Evolutionary conservation across 2,888 invertebrate genomes (phyloP), one percentile per base, ranked within the genome.

Genomic region (Xylota segnis): DNA sequence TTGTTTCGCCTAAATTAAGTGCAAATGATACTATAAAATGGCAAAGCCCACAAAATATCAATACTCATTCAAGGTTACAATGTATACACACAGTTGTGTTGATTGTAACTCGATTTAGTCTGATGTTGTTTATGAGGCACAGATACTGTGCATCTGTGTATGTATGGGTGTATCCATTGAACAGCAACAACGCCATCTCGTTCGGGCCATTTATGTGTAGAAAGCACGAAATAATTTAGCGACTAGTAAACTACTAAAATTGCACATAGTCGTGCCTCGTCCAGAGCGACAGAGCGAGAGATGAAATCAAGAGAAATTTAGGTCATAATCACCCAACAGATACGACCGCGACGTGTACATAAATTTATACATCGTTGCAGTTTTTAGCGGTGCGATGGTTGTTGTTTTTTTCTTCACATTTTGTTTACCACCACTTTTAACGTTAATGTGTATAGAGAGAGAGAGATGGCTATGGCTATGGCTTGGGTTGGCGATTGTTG

Each of bases 141-240:
- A 70, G 14, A 63, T 16, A 61, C 2, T 50, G 18, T 58, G 47
- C 66, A 37, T 40, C 27, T 43, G 47, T 52, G 56, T 65, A 29
- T 58, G 10, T 37, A 7, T n/a, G n/a, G n/a, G n/a, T n/a, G n/a
- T 70, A 45, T 56, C 27, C 52, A 40, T 65, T 32, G 43, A 3
- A 23, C 23, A 23, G 3, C 37, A 32, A 50, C 68, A 78, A 63
- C 63, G 52, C 61, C 78, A 83, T 83, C 68, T 74, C 59, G 83
- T 77, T 77, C 54, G 32, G 72, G 79, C 78, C 83, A 84, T 75
- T 84, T 84, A 75, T 84, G 79, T 84, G 83, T 84, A 84, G 83
- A 84, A 84, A 84, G 83, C 83, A 84, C 83, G 52, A 84, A 84
- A 84, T 84, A 75, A 65, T 70, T 74, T 70, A 77, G 40, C 56